Conservation (phyloP, 1,140 invertebrate species). For the Augochlora pura region DNA sequence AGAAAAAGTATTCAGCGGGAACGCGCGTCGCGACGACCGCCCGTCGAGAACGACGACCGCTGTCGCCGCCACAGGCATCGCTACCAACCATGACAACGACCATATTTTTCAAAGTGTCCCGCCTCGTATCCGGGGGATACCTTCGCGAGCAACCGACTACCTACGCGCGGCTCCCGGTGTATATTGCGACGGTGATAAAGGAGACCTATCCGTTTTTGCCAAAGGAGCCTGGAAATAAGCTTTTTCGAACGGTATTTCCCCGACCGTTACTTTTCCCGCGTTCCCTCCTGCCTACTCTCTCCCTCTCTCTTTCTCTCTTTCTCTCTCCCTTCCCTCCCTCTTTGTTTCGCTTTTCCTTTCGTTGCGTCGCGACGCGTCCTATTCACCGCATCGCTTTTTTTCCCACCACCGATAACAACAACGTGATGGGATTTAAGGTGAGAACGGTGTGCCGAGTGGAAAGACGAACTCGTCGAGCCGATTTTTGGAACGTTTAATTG, state of each 20-base stretch:
- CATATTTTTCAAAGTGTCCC: conserved; percentile 65
- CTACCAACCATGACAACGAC: conserved; percentile 45
- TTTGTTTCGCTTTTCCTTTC: conserved; percentile 43
- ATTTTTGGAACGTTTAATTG: too few species aligned
- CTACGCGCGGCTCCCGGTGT: conserved; percentile 46
- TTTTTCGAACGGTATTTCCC: conserved; percentile 59
- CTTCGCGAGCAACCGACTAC: conserved; percentile 55
- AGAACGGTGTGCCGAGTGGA: too few species aligned
- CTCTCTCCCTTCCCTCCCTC: too few species aligned
- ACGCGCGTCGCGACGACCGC: conserved; percentile 59
- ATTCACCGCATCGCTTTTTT: background rate
- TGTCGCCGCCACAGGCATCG: conserved; percentile 40
- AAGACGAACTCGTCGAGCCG: too few species aligned
- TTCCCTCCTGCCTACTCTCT: background rate
- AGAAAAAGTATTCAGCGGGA: conserved; percentile 50
- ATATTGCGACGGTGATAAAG: conserved; percentile 70
- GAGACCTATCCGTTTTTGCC: conserved; percentile 67
- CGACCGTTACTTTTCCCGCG: conserved; percentile 32
- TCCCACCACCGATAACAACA: too few species aligned
- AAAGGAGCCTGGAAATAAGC: conserved; percentile 69
- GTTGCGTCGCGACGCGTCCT: conserved; percentile 14
- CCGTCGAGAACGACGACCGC: conserved; percentile 52
- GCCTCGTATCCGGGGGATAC: conserved; percentile 54
- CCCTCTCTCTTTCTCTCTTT: background rate
- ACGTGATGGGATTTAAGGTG: too few species aligned